A percentile compares a stretch with the other conserved stretches of the same genome.
Evolutionary conservation across 1,140 invertebrate species (phyloP).

Genomic region (Heliconius melpomene): DNA sequence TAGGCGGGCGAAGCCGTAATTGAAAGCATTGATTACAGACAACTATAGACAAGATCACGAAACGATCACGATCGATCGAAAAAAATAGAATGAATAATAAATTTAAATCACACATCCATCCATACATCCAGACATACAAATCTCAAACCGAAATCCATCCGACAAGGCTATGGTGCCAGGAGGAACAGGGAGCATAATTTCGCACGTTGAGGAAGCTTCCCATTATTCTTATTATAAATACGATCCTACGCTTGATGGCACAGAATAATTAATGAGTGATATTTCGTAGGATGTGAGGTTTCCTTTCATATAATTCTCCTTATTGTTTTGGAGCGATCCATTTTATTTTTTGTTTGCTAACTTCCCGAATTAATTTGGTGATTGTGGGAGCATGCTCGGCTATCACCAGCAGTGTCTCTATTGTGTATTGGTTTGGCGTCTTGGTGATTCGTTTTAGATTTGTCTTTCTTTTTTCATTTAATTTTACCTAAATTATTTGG

Average conservation of each 20-base stretch:
- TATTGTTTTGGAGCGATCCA: slow-evolving; percentile 66
- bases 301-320: slow-evolving; percentile 65
- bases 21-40: not conserved
- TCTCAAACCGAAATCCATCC: not conserved
- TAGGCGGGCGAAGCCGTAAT: not conserved
- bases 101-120: not conserved
- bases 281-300: slow-evolving; percentile 65
- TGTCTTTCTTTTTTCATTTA: not conserved
- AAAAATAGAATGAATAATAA: not conserved
- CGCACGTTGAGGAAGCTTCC: slow-evolving; percentile 24
- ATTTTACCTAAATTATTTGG: not conserved
- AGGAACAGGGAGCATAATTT: slow-evolving; percentile 15
- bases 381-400: slow-evolving; percentile 43
- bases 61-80: not conserved
- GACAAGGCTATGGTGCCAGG: not conserved
- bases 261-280: slow-evolving; percentile 71
- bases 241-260: slow-evolving; percentile 57
- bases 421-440: slow-evolving; percentile 32
- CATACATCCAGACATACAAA: not conserved
- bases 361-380: slow-evolving; percentile 69
- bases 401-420: slow-evolving; percentile 56
- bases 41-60: no score
- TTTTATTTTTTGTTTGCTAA: slow-evolving; percentile 69
- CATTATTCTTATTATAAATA: slow-evolving; percentile 50
- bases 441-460: not conserved